Percentiles rank a stretch among this genome's conserved stretches.
Conservation (phyloP, 92 coral and sea anemone genomes). For the Epizoanthus stellaris region DNA sequence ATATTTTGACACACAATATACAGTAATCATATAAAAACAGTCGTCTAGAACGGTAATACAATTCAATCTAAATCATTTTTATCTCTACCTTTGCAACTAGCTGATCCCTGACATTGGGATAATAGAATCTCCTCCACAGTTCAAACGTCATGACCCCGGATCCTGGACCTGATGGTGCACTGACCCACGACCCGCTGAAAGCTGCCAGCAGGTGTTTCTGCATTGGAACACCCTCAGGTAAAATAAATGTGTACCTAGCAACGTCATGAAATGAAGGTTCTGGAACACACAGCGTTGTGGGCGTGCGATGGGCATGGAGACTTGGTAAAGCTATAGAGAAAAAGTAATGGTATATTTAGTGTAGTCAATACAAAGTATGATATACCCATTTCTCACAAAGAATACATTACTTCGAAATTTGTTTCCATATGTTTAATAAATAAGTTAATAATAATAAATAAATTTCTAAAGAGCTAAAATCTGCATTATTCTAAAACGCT, state of each 20-base stretch:
- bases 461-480: no score
- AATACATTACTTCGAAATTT: neutral
- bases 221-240: slow-evolving; percentile 88
- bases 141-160: slow-evolving; percentile 92
- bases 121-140: slow-evolving; percentile 95
- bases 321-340: slow-evolving; percentile 62
- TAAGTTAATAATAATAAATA: no score
- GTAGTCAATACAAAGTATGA: neutral
- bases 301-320: slow-evolving; percentile 85
- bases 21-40: neutral
- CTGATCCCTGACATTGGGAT: slow-evolving; percentile 96
- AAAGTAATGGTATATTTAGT: neutral
- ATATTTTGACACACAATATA: neutral
- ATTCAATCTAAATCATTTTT: neutral
- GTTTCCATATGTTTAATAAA: no score
- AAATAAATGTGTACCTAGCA: slow-evolving; percentile 79
- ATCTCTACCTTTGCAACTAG: slow-evolving; percentile 91
- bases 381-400: neutral
- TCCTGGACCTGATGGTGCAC: slow-evolving; percentile 68
- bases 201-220: slow-evolving; percentile 92
- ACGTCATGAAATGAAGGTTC: slow-evolving; percentile 94
- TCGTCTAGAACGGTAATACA: neutral
- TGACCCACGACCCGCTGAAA: slow-evolving; percentile 89
- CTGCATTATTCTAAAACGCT: no score
- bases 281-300: slow-evolving; percentile 94